Conservation (phyloP, 2,888 invertebrate species). For the Cosmorhoe ocellata region DNA sequence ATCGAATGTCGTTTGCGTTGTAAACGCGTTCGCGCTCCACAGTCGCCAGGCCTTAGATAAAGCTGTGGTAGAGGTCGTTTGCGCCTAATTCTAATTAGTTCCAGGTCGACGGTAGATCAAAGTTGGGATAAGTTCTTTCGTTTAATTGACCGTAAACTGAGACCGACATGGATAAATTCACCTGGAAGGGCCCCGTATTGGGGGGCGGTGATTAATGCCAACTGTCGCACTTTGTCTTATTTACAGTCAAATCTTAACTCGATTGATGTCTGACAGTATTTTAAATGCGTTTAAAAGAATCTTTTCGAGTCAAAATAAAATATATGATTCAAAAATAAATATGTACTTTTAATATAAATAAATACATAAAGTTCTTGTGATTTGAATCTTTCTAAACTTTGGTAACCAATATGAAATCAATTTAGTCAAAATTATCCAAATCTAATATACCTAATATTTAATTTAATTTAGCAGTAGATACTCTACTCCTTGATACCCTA, state of each 20-base stretch:
- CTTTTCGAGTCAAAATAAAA: no score
- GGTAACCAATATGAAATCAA: no score
- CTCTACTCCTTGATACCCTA: no score
- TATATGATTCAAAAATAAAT: no score
- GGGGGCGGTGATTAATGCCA: conserved; percentile 40
- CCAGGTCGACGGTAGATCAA: conserved; percentile 69
- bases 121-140: conserved; percentile 67
- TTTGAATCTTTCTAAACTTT: no score
- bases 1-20: no score
- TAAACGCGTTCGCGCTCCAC: conserved; percentile 9
- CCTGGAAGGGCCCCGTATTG: conserved; percentile 46
- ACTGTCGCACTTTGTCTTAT: conserved; percentile 37
- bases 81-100: conserved; percentile 74
- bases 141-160: conserved; percentile 72
- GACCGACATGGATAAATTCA: conserved; percentile 51
- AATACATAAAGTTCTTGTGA: no score
- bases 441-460: no score
- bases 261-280: conserved; percentile 10
- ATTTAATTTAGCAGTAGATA: no score
- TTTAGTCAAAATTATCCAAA: no score
- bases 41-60: conserved; percentile 17
- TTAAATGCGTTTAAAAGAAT: no score
- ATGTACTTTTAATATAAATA: no score
- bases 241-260: conserved; percentile 32
- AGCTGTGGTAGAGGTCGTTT: conserved; percentile 50